A percentile compares a stretch with the other conserved stretches of the same genome.
Evolutionary conservation across 1,140 invertebrate genomes (phyloP).

Genomic region (Monomorium pharaonis): DNA sequence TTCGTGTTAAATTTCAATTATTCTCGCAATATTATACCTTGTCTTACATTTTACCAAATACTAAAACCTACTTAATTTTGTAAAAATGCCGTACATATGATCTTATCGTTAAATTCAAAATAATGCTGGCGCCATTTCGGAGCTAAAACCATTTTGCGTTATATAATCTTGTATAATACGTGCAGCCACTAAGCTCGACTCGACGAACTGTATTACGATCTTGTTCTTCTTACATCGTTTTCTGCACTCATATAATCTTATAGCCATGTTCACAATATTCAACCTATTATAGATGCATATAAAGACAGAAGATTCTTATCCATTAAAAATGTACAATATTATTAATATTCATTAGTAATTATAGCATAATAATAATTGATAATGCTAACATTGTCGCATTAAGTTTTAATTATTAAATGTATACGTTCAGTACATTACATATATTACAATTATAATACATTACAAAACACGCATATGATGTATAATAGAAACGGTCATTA

Average conservation of each 20-base stretch:
- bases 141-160: constrained; percentile 4
- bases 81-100: constrained; percentile 15
- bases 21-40: no score
- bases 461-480: not conserved
- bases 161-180: constrained; percentile 34
- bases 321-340: not conserved
- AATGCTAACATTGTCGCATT: not conserved
- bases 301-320: not conserved
- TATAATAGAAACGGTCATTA: not conserved
- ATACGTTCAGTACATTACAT: no score
- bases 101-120: constrained; percentile 38
- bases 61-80: constrained; percentile 18
- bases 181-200: not conserved
- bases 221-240: constrained; percentile 21
- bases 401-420: not conserved
- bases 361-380: not conserved
- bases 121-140: constrained; percentile 6
- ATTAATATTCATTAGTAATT: not conserved
- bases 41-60: no score
- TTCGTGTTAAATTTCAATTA: no score
- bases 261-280: not conserved
- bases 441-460: not conserved
- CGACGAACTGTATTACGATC: constrained; percentile 38
- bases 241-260: not conserved
- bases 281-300: not conserved